These are phyloP conservation scores for Tetranychus truncatus DNA, from an alignment of 2,888 invertebrate species.

Conservation along the genomic window DNA sequence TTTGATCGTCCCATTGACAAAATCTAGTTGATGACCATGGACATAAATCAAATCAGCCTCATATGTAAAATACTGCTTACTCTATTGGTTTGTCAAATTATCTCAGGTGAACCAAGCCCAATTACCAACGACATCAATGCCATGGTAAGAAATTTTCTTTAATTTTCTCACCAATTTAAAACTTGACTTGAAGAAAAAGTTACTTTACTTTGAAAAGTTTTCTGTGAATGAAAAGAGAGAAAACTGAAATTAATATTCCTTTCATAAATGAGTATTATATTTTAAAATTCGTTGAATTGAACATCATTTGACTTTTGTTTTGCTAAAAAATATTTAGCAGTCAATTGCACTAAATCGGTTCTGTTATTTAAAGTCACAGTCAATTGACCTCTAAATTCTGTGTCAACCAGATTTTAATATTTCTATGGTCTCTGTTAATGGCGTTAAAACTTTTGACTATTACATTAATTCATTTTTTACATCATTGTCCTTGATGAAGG, in stretches of 20 bases:
- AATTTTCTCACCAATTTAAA: background rate
- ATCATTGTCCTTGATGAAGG: background rate
- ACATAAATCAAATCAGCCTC: background rate
- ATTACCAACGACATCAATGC: conserved; percentile 11
- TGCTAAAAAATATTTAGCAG: background rate
- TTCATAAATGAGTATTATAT: background rate
- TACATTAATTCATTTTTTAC: background rate
- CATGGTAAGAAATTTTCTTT: background rate
- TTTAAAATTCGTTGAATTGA: background rate
- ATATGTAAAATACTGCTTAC: background rate
- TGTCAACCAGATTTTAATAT: too few species aligned
- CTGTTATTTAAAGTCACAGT: too few species aligned
- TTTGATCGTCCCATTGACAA: background rate
- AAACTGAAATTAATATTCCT: background rate
- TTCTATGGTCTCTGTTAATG: too few species aligned
- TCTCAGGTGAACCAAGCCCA: background rate
- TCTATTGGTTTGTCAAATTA: background rate
- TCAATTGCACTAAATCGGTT: background rate
- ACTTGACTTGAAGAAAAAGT: too few species aligned
- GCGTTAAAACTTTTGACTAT: too few species aligned
- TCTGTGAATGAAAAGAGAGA: background rate
- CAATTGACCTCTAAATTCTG: too few species aligned
- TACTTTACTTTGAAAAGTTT: too few species aligned
- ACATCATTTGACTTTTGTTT: background rate
- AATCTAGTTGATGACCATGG: background rate